A percentile compares a stretch with the other conserved stretches of the same genome.
Evolutionary conservation across 2,113 vertebrate genomes (phyloP).

Genomic region (Megaleporinus macrocephalus): DNA sequence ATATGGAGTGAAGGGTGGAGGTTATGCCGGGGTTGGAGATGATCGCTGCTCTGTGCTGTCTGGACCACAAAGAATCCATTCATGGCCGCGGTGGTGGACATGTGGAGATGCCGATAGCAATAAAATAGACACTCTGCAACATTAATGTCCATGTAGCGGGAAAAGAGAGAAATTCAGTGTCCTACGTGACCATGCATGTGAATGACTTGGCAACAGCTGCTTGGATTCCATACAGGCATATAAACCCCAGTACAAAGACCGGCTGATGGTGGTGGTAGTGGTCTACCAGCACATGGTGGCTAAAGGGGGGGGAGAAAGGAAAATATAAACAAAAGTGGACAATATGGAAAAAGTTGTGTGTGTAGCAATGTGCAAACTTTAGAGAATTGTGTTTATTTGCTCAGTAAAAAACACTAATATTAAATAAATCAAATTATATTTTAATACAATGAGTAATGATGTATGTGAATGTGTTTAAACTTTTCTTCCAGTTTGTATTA

Average conservation of each 20-base stretch:
- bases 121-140: constrained; percentile 42
- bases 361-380: too few relatives aligned
- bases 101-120: constrained; percentile 58
- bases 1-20: constrained; percentile 59
- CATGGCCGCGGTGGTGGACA: constrained; percentile 49
- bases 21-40: constrained; percentile 45
- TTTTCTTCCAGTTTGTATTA: too few relatives aligned
- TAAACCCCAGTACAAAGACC: constrained; percentile 6
- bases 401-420: too few relatives aligned
- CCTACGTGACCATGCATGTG: constrained; percentile 27
- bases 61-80: constrained; percentile 54
- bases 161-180: constrained; percentile 23
- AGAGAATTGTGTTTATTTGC: too few relatives aligned
- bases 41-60: constrained; percentile 43
- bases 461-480: too few relatives aligned
- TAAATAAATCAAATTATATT: too few relatives aligned
- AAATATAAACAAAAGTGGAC: neutral
- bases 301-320: neutral
- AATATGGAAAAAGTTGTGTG: too few relatives aligned
- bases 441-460: too few relatives aligned
- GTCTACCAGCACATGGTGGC: neutral
- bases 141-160: constrained; percentile 18
- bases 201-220: constrained; percentile 35
- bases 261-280: neutral
- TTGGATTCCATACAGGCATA: constrained; percentile 14